phyloP scores from a whole-genome alignment of 2,113 vertebrate genomes.

The Megalops atlanticus region DNA sequence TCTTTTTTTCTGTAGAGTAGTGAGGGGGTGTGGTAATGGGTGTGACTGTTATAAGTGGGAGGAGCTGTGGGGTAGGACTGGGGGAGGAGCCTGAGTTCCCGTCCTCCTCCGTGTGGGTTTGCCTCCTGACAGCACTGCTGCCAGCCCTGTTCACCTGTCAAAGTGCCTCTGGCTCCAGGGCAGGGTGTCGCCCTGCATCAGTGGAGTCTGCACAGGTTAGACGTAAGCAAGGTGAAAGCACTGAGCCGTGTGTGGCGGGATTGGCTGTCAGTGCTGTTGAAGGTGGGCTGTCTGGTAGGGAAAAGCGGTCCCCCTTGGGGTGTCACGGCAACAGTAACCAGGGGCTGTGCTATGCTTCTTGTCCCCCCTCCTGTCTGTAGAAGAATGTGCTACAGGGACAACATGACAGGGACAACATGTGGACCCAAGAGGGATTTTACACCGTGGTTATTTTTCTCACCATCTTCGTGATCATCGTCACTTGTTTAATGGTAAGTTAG shows the following conservation, averaged over 20 bases:
- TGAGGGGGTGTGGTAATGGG: neutral
- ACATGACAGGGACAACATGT: slow-evolving; percentile 78
- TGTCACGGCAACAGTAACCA: too few species aligned
- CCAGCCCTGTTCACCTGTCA: slow-evolving; percentile 37
- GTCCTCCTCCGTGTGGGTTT: slow-evolving; percentile 31
- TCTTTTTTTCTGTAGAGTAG: neutral
- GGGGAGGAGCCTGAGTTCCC: slow-evolving; percentile 28
- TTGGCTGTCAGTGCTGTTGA: slow-evolving; percentile 23
- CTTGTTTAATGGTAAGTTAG: slow-evolving; percentile 82
- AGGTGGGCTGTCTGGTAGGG: slow-evolving; percentile 27
- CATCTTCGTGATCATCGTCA: slow-evolving; percentile 82
- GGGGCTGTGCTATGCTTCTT: slow-evolving; percentile 6
- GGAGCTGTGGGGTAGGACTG: slow-evolving; percentile 23
- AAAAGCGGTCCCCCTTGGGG: neutral
- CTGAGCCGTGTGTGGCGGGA: slow-evolving; percentile 19
- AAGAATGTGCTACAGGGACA: slow-evolving; percentile 83
- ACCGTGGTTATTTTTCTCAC: slow-evolving; percentile 83
- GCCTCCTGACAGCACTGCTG: slow-evolving; percentile 28
- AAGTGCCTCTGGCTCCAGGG: neutral
- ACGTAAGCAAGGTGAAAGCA: slow-evolving; percentile 1
- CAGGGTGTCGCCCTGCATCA: neutral
- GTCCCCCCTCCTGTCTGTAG: slow-evolving; percentile 66
- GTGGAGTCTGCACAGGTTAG: neutral
- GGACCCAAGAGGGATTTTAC: slow-evolving; percentile 85
- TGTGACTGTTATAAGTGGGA: slow-evolving; percentile 6